Conservation (phyloP, 2,113 vertebrate genomes). For the Elaphurus davidianus region DNA sequence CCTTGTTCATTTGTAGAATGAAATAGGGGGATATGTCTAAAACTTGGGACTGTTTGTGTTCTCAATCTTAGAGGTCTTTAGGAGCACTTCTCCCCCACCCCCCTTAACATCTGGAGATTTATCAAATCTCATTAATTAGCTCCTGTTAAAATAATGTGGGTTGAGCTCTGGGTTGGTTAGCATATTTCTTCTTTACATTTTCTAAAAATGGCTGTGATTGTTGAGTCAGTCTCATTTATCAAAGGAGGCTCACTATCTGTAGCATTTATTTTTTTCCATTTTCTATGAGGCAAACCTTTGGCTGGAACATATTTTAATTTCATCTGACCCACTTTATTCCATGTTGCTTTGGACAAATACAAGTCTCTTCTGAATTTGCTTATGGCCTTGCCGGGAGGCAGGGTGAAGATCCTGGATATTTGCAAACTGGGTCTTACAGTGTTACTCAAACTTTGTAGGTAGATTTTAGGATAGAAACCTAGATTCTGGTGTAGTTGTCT, state of each 20-base stretch:
- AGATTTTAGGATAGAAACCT: slow-evolving; percentile 44
- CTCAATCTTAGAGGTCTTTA: not conserved
- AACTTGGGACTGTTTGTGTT: not conserved
- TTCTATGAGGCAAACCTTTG: slow-evolving; percentile 67
- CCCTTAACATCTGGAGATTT: slow-evolving; percentile 5
- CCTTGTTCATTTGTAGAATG: not conserved
- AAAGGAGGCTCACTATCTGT: slow-evolving; percentile 39
- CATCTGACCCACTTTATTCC: slow-evolving; percentile 61
- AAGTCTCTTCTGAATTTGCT: slow-evolving; percentile 62
- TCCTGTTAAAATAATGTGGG: slow-evolving; percentile 53
- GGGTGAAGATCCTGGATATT: slow-evolving; percentile 42
- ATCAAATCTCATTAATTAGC: slow-evolving; percentile 63
- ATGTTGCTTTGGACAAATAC: slow-evolving; percentile 53
- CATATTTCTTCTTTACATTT: slow-evolving; percentile 71
- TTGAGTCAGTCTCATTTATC: slow-evolving; percentile 72
- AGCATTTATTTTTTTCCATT: slow-evolving; percentile 63
- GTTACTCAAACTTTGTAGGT: not conserved
- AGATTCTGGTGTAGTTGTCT: not conserved
- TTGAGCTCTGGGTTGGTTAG: slow-evolving; percentile 49
- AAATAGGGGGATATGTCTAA: not conserved
- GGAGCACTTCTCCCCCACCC: not conserved
- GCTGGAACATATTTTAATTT: slow-evolving; percentile 71
- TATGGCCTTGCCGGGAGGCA: slow-evolving; percentile 38
- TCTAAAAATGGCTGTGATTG: slow-evolving; percentile 61
- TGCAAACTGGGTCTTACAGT: slow-evolving; percentile 37